These are phyloP conservation scores for Drosophila basisetae DNA, from an alignment of 2,888 invertebrate species.

Conservation along the genomic window DNA sequence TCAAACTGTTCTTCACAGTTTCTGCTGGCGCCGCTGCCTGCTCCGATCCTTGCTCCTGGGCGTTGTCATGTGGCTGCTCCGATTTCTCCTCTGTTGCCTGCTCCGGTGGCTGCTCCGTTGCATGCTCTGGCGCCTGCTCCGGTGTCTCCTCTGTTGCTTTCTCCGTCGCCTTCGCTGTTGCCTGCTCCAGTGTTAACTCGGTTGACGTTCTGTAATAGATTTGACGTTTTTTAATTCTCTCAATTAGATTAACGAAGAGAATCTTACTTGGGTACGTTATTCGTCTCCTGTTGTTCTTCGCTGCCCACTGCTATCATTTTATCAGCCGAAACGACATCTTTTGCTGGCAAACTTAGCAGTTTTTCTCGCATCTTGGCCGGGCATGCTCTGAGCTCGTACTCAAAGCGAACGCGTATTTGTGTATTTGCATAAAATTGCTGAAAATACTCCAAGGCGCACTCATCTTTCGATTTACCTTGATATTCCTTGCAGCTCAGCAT, in stretches of 20 bases:
- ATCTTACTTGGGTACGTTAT: background rate
- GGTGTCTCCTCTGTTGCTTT: background rate
- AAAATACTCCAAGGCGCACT: slow-evolving; percentile 41
- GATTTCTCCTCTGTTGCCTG: too few species aligned
- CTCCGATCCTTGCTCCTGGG: too few species aligned
- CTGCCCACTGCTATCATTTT: background rate
- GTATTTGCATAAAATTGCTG: slow-evolving; percentile 39
- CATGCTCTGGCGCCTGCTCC: background rate
- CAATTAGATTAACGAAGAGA: rapidly evolving
- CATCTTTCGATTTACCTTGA: slow-evolving; percentile 17
- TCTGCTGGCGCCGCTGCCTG: background rate
- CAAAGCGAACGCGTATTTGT: slow-evolving; percentile 45
- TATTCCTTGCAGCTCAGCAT: slow-evolving; percentile 43
- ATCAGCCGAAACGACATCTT: background rate
- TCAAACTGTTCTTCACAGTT: too few species aligned
- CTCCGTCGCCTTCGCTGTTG: background rate
- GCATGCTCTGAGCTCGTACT: slow-evolving; percentile 43
- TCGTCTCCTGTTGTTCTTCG: background rate
- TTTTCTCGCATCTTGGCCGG: slow-evolving; percentile 36
- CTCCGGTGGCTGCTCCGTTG: background rate
- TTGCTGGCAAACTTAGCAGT: slow-evolving; percentile 17
- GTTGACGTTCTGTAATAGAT: background rate
- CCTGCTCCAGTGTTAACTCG: background rate
- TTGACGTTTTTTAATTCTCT: background rate
- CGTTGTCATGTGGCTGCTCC: too few species aligned